Conservation (phyloP, 2,113 vertebrate species). For the Peromyscus polionotus region DNA sequence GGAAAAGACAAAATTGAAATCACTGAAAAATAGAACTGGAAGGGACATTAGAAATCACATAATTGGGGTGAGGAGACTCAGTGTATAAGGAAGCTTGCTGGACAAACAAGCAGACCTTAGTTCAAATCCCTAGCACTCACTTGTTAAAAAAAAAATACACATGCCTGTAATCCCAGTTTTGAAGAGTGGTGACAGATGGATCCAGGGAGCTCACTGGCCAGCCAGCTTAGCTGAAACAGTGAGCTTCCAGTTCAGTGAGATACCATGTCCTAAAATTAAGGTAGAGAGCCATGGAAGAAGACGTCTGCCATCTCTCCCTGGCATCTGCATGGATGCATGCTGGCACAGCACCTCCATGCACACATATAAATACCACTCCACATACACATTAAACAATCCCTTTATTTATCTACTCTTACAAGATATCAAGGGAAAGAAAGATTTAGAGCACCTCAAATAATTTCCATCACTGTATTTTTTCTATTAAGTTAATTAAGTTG, state of each 20-base stretch:
- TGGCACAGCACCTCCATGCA: background rate
- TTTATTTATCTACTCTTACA: background rate
- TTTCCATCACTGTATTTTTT: background rate
- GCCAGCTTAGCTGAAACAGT: background rate
- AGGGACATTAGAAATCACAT: constrained; percentile 18
- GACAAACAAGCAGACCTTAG: background rate
- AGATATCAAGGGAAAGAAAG: background rate
- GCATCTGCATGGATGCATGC: background rate
- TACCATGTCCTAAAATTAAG: background rate
- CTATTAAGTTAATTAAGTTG: constrained; percentile 4
- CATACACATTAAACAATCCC: background rate
- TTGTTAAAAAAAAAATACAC: background rate
- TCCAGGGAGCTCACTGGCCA: background rate
- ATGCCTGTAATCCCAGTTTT: background rate
- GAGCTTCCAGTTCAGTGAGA: background rate
- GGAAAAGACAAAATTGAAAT: constrained; percentile 31
- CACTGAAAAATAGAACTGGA: constrained; percentile 10
- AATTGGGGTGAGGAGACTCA: background rate
- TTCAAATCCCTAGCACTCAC: background rate
- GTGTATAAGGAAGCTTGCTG: background rate
- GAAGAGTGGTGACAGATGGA: background rate
- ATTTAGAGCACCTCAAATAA: background rate
- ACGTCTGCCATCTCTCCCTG: background rate
- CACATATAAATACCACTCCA: background rate
- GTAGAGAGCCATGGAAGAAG: background rate